phyloP scores from a whole-genome alignment of 2,797 vertebrate genomes.

The Characodon lateralis region DNA sequence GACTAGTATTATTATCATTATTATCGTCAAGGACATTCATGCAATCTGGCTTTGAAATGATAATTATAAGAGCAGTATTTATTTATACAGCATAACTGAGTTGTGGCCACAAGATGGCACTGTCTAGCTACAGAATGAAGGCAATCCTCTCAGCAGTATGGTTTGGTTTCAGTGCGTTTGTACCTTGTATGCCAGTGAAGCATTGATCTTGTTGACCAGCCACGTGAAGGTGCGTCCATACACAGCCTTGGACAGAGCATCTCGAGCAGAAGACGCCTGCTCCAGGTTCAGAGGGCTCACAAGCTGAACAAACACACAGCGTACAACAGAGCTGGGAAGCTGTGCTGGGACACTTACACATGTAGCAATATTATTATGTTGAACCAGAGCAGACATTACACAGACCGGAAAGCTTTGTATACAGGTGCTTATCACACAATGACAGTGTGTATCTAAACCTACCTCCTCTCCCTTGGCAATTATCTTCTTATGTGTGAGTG shows the following conservation, averaged over 20 bases:
- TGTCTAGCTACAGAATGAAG: conserved; percentile 8
- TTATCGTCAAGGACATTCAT: neutral
- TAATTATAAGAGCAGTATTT: neutral
- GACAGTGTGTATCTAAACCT: conserved; percentile 33
- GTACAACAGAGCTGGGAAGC: conserved; percentile 22
- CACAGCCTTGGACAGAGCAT: conserved; percentile 92
- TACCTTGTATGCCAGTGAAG: conserved; percentile 91
- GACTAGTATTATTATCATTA: too few relatives aligned
- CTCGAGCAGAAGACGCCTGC: conserved; percentile 91
- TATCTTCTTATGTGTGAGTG: conserved; percentile 95
- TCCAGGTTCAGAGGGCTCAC: conserved; percentile 95
- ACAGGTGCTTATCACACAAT: conserved; percentile 49
- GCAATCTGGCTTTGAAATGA: neutral
- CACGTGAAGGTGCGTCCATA: conserved; percentile 97
- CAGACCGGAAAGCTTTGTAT: conserved; percentile 51
- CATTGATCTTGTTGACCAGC: conserved; percentile 96
- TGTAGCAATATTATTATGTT: conserved; percentile 25
- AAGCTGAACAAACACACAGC: conserved; percentile 78
- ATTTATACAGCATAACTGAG: neutral
- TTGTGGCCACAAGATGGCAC: conserved; percentile 58
- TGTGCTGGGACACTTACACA: conserved; percentile 10
- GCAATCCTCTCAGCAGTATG: neutral
- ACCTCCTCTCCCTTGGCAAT: conserved; percentile 98
- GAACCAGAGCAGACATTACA: conserved; percentile 49
- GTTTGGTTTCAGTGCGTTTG: conserved; percentile 1